Conservation (phyloP, 2,113 vertebrate genomes). For the Podiceps cristatus region DNA sequence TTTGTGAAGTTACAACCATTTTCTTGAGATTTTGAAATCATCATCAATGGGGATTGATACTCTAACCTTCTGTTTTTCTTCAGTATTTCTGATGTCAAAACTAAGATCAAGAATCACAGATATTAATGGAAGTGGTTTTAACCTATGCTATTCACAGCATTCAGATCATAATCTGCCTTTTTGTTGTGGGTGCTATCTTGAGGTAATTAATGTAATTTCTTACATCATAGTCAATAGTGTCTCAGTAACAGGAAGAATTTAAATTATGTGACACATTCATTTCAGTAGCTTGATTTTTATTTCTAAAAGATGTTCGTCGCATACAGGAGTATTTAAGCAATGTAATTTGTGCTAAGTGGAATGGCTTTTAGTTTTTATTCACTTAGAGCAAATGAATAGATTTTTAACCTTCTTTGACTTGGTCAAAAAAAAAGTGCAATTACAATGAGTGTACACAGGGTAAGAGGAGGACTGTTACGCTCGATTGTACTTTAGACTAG, state of each 20-base stretch:
- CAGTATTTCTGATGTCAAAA: not conserved
- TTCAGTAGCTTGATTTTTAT: not conserved
- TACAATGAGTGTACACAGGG: rapidly evolving
- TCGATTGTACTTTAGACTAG: not conserved
- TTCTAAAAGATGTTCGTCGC: not conserved
- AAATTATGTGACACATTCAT: not conserved
- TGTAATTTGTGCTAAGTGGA: not conserved
- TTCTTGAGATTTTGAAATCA: not conserved
- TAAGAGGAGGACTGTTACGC: not conserved
- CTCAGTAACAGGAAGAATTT: not conserved
- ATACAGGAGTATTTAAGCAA: not conserved
- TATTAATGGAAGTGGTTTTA: not conserved
- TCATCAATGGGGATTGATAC: not conserved
- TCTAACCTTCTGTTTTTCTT: not conserved
- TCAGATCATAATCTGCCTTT: not conserved
- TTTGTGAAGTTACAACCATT: not conserved
- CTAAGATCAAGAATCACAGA: not conserved
- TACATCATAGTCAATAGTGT: not conserved
- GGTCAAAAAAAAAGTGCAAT: not conserved
- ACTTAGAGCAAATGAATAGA: not conserved
- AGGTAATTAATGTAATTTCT: not conserved
- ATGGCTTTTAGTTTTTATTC: not conserved
- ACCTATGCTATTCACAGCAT: not conserved
- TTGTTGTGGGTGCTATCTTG: not conserved
- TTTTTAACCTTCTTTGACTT: not conserved